A percentile compares a stretch with the other conserved stretches of the same genome.
Evolutionary conservation across 2,113 vertebrate species (phyloP).

Genomic region (Ptilorrhoa leucosticta): DNA sequence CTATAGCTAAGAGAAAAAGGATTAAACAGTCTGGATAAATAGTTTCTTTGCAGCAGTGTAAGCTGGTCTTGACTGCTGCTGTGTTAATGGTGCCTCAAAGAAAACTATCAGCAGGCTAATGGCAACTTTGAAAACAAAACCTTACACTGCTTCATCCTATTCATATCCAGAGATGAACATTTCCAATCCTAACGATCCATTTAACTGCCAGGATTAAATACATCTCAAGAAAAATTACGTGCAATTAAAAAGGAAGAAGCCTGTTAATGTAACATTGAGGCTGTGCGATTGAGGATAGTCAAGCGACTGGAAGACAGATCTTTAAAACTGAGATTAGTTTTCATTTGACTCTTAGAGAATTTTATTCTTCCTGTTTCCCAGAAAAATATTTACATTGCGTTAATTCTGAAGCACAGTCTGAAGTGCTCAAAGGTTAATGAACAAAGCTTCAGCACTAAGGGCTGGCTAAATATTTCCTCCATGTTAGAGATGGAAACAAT

Average conservation of each 20-base stretch:
- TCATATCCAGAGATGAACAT: background rate
- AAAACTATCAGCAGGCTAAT: background rate
- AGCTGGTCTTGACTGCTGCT: background rate
- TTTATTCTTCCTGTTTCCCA: background rate
- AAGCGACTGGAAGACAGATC: background rate
- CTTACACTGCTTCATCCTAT: background rate
- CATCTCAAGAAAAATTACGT: background rate
- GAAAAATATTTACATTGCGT: constrained; percentile 1
- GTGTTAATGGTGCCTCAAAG: background rate
- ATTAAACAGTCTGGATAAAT: background rate
- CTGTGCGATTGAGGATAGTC: background rate
- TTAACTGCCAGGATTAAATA: constrained; percentile 7
- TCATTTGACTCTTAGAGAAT: background rate
- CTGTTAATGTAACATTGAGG: background rate
- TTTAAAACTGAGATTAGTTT: background rate
- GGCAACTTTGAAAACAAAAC: background rate
- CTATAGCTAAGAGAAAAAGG: background rate
- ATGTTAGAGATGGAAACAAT: background rate
- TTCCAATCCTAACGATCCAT: background rate
- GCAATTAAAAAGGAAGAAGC: background rate
- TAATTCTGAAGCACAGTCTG: background rate
- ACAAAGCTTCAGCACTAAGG: background rate
- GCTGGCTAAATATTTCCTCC: background rate
- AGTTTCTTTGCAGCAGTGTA: background rate
- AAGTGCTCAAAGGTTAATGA: constrained; percentile 10